Evolutionary conservation across 2,888 invertebrate species (phyloP), one percentile per base, ranked within the genome.

Genomic region (Scrobipalpa costella): DNA sequence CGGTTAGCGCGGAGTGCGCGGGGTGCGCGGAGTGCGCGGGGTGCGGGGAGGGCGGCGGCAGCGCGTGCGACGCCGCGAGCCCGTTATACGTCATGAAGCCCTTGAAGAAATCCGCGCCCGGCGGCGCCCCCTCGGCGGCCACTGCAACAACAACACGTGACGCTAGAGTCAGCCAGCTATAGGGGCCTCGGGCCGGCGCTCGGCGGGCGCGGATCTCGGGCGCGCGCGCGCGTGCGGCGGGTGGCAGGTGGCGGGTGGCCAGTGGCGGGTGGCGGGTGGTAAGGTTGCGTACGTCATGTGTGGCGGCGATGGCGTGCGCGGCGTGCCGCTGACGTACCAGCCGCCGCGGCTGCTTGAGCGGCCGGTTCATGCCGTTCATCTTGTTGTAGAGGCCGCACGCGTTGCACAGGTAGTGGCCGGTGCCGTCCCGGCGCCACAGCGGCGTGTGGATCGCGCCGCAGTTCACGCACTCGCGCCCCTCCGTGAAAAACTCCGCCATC

Each of bases 351-450:
- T 94, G 93, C 79, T 96, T 94, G 71, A 91, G 92, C 65, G 96
- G 96, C 70, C 97, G 92, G 89, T 96, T 96, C 81, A 96, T 93
- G 73, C 93, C 93, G 83, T 94, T 93, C 85, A 93, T 93, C 81
- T 93, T 92, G 78, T 86, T 92, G 94, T 99, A 99, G 76, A 99
- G 96, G 78, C 99, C 99, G 92, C 99, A 99, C 72, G 99, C 99
- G 93, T 99, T 99, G 94, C 99, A 99, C 79, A 99, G 95, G 93
- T 99, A 99, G 93, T 99, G 98, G 70, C 99, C 99, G 79, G 98
- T 98, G 87, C 98, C 98, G 94, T 99, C 99, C 85, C 99, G 95
- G 73, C 99, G 95, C 99, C 99, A 99, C 76, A 99, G 93, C 69
- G 99, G 99, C 73, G 99, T 99, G 71, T 97, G 96, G 78, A 98